Base-by-base conservation (phyloP, 2,797 vertebrate species). In the Delichon dasypus region DNA sequence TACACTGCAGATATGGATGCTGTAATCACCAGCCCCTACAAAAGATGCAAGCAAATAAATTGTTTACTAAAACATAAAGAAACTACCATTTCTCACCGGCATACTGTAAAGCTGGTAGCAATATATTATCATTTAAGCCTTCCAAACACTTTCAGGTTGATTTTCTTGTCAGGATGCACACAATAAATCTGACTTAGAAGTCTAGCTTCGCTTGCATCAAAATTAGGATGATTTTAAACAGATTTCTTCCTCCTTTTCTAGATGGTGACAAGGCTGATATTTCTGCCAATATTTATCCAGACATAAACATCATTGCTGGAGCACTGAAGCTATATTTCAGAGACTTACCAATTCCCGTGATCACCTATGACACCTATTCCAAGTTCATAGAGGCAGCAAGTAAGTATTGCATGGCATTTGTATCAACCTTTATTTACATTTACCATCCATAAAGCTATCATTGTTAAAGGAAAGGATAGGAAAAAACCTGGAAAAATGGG, bases 211-310 rank as follows among this genome's bases (percentile, higher is more conserved):
- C 53, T 78, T 82, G n/a, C 20, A 8, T 71, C 78, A 95, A 79
- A 96, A 81, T 83, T 84, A 84, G 30, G 16, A 21, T 75, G 48
- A 42, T 81, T 94, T 95, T 95, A 89, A 64, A 84, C 47, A 88
- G 85, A 89, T 90, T 83, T 90, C 38, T 65, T 95, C 38, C 25
- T 96, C 83, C n/a, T 97, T 92, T 98, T 98, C 88, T 98, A 99
- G 99, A 99, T 88, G 99, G 99, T 38, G 99, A 99, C 86, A 99
- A 99, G 97, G 99, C 98, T 45, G 99, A 99, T 96, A 99, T 99
- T 97, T 99, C 99, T 97, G 98, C 98, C 96, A 98, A 88, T 94
- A 97, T 98, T 91, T 98, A 98, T 78, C 98, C 98, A 87, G 98
- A 98, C 92, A 98, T 98, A 97, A 98, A 98, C 88, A 98, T 98